Evolutionary conservation across 2,888 invertebrate species (phyloP).

Genomic region (Macrophya alboannulata): DNA sequence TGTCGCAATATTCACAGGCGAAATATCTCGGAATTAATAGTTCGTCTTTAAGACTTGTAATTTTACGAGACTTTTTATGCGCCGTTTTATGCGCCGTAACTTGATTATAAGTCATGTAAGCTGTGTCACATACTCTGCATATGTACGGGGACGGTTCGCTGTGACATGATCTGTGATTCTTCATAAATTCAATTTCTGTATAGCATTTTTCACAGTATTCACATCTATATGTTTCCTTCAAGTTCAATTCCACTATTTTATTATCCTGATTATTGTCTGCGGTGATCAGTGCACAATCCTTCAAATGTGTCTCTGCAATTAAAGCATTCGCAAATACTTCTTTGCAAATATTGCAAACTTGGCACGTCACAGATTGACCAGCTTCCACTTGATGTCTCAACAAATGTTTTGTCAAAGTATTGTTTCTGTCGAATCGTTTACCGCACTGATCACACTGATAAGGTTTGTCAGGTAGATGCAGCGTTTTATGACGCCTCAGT

Average conservation of each 20-base stretch:
- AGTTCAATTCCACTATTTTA: constrained; percentile 40
- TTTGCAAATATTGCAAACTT: constrained; percentile 55
- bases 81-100: constrained; percentile 58
- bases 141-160: constrained; percentile 58
- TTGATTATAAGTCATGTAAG: constrained; percentile 60
- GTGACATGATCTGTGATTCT: constrained; percentile 56
- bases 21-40: constrained; percentile 58
- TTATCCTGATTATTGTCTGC: background rate
- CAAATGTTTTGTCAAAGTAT: constrained; percentile 57
- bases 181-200: constrained; percentile 45
- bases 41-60: background rate
- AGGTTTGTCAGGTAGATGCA: constrained; percentile 57
- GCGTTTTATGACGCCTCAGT: constrained; percentile 59
- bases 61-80: constrained; percentile 54
- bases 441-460: constrained; percentile 58
- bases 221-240: constrained; percentile 57
- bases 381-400: constrained; percentile 55
- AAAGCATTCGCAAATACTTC: constrained; percentile 52
- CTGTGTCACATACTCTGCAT: constrained; percentile 59
- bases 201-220: constrained; percentile 61
- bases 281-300: constrained; percentile 20
- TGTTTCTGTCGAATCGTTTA: constrained; percentile 55
- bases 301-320: background rate
- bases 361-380: constrained; percentile 36
- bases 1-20: constrained; percentile 58